phyloP scores from a whole-genome alignment of 1,140 invertebrate species.

The Harlomillsia oculata region DNA sequence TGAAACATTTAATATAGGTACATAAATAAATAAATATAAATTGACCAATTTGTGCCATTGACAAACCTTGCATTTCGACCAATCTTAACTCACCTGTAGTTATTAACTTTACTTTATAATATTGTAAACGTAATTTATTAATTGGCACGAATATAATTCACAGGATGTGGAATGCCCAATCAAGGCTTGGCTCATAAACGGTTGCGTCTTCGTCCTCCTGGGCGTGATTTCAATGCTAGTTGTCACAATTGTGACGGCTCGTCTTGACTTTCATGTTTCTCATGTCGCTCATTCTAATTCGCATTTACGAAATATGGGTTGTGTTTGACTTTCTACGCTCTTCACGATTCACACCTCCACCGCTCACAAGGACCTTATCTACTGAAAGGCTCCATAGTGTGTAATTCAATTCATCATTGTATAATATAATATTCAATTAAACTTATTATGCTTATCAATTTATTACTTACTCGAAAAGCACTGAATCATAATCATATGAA shows the following conservation, averaged over 20 bases:
- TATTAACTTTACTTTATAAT: neutral
- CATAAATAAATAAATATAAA: no score
- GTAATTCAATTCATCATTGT: neutral
- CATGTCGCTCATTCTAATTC: conserved; percentile 16
- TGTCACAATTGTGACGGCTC: conserved; percentile 19
- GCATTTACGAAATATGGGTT: conserved; percentile 35
- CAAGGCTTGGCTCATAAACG: conserved; percentile 33
- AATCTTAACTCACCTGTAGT: no score
- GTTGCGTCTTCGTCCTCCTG: conserved; percentile 24
- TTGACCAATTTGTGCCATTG: no score
- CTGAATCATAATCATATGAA: neutral
- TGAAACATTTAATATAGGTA: no score
- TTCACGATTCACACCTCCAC: conserved; percentile 20
- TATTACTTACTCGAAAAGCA: neutral
- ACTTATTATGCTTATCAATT: neutral
- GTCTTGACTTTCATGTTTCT: conserved; percentile 23
- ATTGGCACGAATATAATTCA: no score
- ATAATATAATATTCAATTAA: neutral
- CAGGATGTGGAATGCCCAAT: conserved; percentile 32
- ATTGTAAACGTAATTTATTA: neutral
- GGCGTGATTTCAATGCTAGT: conserved; percentile 25
- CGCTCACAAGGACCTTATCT: conserved; percentile 10
- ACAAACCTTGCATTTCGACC: no score
- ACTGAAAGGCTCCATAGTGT: conserved; percentile 33
- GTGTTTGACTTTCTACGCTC: conserved; percentile 31